Base-by-base conservation (phyloP, 2,797 vertebrate genomes). In the Myotis vivesi region DNA sequence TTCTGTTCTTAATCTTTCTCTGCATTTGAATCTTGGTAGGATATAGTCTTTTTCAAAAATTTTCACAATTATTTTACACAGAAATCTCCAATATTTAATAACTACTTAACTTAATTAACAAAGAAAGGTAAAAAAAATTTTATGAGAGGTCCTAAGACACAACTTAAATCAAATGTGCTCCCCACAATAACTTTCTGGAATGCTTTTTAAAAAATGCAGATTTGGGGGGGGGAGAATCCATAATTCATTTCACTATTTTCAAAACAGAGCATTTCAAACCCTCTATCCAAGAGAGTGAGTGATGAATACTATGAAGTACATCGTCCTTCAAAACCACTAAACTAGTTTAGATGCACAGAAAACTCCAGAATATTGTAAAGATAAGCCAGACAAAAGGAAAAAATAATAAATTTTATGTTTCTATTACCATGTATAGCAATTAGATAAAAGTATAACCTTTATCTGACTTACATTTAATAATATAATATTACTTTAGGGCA, bases 41-140 rank as follows among this genome's bases (percentile, higher is more conserved):
- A 10, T 13, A 69, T 1, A 87, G 13, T 51, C n/a, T 81, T 57
- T 83, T 20, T 86, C 8, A 72, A 2, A 89, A 41, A 44, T 77
- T 75, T 77, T 79, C 59, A 51, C 85, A 91, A 80, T 93, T 71
- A 1, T 82, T 84, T 71, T 44, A 73, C 33, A 46, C 72, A 85
- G 71, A 95, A 89, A 59, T 36, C 3, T 30, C 57, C 33, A 91
- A 5, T 75, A 92, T 71, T 87, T 90, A 96, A 87, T 83, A 72
- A 93, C 33, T 46, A 33, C 23, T 41, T 64, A 71, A 95, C 25
- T 66, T 79, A 8, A 92, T 77, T 33, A 72, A 90, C 75, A 93
- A 64, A 94, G 75, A 79, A 15, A 75, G 51, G 22, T 94, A 53
- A 68, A 79, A 79, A 20, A 76, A 69, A 33, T 57, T 33, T 91